Evolutionary conservation across 2,113 vertebrate species (phyloP).

Genomic region (Macroglossus sobrinus): DNA sequence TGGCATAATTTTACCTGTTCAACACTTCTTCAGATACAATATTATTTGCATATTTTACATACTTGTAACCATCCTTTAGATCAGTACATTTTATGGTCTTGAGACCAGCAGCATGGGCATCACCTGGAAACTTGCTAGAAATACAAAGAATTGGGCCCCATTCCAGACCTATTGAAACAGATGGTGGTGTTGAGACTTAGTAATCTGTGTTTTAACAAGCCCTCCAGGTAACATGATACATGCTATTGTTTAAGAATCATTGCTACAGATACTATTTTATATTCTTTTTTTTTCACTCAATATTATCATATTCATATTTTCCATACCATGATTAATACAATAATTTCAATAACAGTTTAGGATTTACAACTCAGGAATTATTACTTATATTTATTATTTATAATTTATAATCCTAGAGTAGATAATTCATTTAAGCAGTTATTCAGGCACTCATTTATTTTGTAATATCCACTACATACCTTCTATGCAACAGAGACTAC

Average conservation of each 20-base stretch:
- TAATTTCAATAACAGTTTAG: slow-evolving; percentile 7
- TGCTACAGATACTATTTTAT: neutral
- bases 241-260: neutral
- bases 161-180: neutral
- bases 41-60: neutral
- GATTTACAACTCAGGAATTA: neutral
- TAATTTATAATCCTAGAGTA: neutral
- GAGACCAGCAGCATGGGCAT: neutral
- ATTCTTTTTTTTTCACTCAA: neutral
- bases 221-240: neutral
- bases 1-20: neutral
- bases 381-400: neutral
- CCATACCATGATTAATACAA: neutral
- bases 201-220: neutral
- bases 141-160: neutral
- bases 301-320: slow-evolving; percentile 2
- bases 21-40: neutral
- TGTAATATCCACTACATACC: neutral
- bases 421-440: neutral
- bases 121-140: neutral
- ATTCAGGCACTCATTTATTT: neutral
- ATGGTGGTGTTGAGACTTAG: neutral
- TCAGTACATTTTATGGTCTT: neutral
- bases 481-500: neutral
- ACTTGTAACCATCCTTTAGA: neutral